A percentile compares a stretch with the other conserved stretches of the same genome.
Conservation (phyloP, 23 tunicate genomes). For the Ascidia mentula region DNA sequence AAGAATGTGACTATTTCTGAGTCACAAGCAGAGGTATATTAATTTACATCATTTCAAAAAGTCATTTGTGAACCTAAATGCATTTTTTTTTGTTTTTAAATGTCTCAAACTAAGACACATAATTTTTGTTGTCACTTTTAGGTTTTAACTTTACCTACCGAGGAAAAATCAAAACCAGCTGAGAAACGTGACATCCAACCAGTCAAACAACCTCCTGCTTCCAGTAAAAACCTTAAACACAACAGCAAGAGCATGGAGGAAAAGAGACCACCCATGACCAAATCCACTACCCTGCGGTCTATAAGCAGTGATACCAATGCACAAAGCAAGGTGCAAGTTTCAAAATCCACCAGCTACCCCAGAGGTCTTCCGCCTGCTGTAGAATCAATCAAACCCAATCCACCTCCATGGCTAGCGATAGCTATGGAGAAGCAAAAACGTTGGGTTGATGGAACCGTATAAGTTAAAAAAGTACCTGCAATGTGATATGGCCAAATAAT, state of each 20-base stretch:
- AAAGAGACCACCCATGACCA: background rate
- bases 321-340: background rate
- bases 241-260: conserved; percentile 3
- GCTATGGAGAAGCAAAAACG: conserved; percentile 59
- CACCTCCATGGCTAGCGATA: conserved; percentile 49
- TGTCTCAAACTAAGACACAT: too few relatives aligned
- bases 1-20: background rate
- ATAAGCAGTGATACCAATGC: background rate
- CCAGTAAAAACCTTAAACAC: too few relatives aligned
- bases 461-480: background rate
- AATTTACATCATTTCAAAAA: background rate
- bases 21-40: background rate
- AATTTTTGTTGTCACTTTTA: too few relatives aligned
- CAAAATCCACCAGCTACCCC: background rate
- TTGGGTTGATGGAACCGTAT: conserved; percentile 36
- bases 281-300: background rate
- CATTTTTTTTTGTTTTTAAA: too few relatives aligned
- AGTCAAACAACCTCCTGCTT: background rate
- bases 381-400: background rate
- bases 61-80: too few relatives aligned
- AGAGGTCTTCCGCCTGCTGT: background rate
- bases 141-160: too few relatives aligned
- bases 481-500: background rate
- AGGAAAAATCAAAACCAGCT: too few relatives aligned
- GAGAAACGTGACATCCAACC: too few relatives aligned